Conservation (phyloP, 2,797 vertebrate genomes). For the Rhinophrynus dorsalis region DNA sequence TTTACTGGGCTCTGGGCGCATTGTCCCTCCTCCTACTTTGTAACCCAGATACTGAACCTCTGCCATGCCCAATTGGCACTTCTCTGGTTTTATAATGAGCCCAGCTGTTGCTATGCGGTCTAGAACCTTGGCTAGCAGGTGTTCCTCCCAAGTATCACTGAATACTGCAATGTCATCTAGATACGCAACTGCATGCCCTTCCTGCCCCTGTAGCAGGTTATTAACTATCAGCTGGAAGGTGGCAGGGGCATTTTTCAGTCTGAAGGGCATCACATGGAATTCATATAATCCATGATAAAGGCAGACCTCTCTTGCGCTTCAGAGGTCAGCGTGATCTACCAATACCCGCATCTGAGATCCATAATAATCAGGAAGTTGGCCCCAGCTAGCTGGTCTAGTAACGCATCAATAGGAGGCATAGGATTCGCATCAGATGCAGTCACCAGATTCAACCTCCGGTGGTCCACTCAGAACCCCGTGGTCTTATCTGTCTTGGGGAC, state of each 20-base stretch:
- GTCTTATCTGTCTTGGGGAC: background rate
- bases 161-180: slow-evolving; percentile 13
- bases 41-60: too few species aligned
- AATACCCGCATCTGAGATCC: background rate
- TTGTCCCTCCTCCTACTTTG: background rate
- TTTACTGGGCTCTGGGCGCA: background rate
- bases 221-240: background rate
- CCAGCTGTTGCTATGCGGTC: background rate
- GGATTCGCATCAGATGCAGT: background rate
- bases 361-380: background rate
- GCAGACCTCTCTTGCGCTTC: background rate
- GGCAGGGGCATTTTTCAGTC: too few species aligned
- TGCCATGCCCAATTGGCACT: background rate
- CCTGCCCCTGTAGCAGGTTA: background rate
- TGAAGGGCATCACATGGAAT: background rate
- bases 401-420: background rate
- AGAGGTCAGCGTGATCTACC: background rate
- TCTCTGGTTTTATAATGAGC: background rate
- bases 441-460: background rate
- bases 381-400: background rate
- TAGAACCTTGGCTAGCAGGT: background rate
- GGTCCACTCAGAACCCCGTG: background rate
- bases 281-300: background rate
- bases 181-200: background rate
- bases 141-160: background rate